Percentiles rank a stretch among this genome's conserved stretches.
Conservation (phyloP, 2,797 vertebrate genomes). For the Catamblyrhynchus diadema region DNA sequence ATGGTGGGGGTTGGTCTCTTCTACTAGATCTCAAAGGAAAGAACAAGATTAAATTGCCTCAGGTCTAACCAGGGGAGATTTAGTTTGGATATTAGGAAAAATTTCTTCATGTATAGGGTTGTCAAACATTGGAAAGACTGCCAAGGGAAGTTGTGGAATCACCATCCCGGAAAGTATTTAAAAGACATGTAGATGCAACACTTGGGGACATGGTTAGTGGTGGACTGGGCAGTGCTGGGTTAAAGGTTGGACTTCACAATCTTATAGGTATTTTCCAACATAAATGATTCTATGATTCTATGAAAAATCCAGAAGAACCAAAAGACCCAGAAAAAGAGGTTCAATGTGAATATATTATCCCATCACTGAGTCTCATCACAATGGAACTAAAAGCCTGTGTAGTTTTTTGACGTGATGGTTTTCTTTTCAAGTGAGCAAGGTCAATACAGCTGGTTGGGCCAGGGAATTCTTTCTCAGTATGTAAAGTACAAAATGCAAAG, state of each 20-base stretch:
- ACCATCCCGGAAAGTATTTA: not conserved
- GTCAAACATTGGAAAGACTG: not conserved
- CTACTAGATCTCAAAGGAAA: not conserved
- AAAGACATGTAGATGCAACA: accelerated
- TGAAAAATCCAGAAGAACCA: not conserved
- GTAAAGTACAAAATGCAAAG: not conserved
- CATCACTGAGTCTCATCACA: not conserved
- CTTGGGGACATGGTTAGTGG: not conserved
- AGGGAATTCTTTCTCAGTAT: not conserved
- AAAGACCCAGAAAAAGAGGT: not conserved
- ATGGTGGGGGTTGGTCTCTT: not conserved
- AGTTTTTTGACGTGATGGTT: not conserved
- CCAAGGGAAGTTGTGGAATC: no score
- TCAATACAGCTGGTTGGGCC: not conserved
- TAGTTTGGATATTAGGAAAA: not conserved
- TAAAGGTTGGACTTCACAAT: not conserved
- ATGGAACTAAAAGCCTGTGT: not conserved
- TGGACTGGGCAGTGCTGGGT: not conserved
- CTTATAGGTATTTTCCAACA: not conserved
- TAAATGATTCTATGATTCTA: not conserved
- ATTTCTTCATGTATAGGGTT: not conserved
- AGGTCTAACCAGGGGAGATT: not conserved
- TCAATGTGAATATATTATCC: not conserved
- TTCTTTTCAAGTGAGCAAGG: not conserved
- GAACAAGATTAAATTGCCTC: not conserved